Evolutionary conservation across 2,113 vertebrate genomes (phyloP).

Genomic region (Salvelinus alpinus): DNA sequence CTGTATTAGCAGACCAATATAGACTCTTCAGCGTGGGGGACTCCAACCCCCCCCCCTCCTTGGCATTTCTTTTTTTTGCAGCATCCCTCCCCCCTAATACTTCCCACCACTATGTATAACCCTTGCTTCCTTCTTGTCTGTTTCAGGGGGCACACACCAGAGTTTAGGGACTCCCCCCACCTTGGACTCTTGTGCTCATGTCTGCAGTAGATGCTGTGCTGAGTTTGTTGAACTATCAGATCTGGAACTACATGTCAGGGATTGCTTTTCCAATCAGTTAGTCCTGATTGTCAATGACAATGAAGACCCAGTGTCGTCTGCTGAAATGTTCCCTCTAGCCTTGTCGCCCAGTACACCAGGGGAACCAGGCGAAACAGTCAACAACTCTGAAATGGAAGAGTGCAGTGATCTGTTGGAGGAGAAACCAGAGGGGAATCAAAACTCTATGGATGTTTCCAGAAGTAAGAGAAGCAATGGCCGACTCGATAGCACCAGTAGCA

Average conservation of each 20-base stretch:
- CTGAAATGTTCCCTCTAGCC: conserved; percentile 76
- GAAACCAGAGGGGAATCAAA: conserved; percentile 75
- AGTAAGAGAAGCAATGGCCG: conserved; percentile 54
- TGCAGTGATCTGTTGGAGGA: conserved; percentile 74
- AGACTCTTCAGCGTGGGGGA: too few species aligned
- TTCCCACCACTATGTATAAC: not conserved
- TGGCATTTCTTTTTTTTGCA: too few species aligned
- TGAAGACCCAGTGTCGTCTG: conserved; percentile 70
- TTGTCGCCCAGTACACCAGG: conserved; percentile 61
- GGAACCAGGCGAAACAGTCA: conserved; percentile 56
- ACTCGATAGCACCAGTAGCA: not conserved
- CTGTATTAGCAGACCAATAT: too few species aligned
- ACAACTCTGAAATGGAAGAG: conserved; percentile 75
- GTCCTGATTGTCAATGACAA: conserved; percentile 85
- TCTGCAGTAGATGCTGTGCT: conserved; percentile 85
- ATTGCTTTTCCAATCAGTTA: conserved; percentile 84
- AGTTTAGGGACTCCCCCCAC: conserved; percentile 69
- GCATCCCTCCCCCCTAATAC: too few species aligned
- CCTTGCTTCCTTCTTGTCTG: conserved; percentile 55
- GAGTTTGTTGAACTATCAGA: conserved; percentile 85
- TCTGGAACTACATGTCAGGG: conserved; percentile 85
- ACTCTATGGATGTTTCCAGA: conserved; percentile 78
- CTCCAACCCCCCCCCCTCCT: too few species aligned
- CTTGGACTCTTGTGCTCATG: conserved; percentile 79
- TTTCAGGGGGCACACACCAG: conserved; percentile 78